Conservation (phyloP, 2,113 vertebrate species). For the Lycaon pictus region DNA sequence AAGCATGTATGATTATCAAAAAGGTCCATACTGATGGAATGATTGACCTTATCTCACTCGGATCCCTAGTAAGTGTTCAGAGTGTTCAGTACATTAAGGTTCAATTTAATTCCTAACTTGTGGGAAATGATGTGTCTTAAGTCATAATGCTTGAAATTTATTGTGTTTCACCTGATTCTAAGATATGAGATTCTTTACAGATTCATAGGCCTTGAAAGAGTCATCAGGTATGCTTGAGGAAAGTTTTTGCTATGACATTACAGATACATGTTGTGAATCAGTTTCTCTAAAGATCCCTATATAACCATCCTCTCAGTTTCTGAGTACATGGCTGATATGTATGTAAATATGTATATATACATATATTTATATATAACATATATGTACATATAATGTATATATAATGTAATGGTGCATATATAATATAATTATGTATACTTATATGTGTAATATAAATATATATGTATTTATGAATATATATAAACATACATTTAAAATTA, state of each 20-base stretch:
- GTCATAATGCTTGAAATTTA: neutral
- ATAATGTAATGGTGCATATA: neutral
- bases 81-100: neutral
- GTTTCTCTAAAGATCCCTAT: neutral
- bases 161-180: neutral
- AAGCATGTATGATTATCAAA: neutral
- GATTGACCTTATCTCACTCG: neutral
- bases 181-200: neutral
- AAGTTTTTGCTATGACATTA: neutral
- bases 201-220: neutral
- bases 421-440: neutral
- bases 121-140: neutral
- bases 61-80: neutral
- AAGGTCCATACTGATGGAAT: neutral
- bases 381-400: neutral
- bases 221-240: neutral
- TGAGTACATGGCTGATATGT: neutral
- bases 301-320: neutral
- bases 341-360: neutral
- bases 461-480: neutral
- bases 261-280: neutral
- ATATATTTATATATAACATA: neutral
- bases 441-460: neutral
- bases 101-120: neutral
- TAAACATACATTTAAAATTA: neutral